A percentile compares a stretch with the other conserved stretches of the same genome.
Conservation (phyloP, 2,797 vertebrate species). For the Aldrovandia affinis region DNA sequence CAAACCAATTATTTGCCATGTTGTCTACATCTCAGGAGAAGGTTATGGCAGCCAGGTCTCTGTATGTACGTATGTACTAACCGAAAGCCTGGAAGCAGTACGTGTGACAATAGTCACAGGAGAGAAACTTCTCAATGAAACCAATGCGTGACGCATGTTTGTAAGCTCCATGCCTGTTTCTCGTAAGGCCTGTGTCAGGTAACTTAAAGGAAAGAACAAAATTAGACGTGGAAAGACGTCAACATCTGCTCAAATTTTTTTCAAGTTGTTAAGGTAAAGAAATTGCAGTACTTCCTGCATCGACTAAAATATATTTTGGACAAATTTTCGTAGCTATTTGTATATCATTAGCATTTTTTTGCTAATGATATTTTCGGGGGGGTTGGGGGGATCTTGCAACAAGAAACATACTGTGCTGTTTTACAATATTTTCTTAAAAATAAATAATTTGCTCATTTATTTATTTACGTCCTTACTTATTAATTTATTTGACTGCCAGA, state of each 20-base stretch:
- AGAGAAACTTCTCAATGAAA: neutral
- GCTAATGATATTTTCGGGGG: too few species aligned
- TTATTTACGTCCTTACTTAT: too few species aligned
- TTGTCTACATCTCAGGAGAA: neutral
- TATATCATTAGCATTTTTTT: too few species aligned
- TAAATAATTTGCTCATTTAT: too few species aligned
- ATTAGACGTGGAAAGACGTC: neutral
- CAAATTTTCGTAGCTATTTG: neutral
- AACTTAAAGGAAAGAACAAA: neutral
- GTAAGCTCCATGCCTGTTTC: neutral
- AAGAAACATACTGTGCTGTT: neutral
- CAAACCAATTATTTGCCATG: neutral
- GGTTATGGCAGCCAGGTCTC: neutral
- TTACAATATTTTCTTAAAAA: neutral
- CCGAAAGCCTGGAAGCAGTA: neutral
- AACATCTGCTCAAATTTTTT: neutral
- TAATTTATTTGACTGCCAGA: too few species aligned
- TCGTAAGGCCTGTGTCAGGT: slow-evolving; percentile 7
- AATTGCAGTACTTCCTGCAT: neutral
- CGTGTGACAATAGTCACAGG: neutral
- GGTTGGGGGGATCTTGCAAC: too few species aligned
- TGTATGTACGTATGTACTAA: neutral
- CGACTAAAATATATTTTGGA: neutral
- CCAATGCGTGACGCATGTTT: neutral
- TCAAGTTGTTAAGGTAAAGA: neutral